These are phyloP conservation scores for Agrochola lota DNA, from an alignment of 2,888 invertebrate genomes.

Conservation along the genomic window DNA sequence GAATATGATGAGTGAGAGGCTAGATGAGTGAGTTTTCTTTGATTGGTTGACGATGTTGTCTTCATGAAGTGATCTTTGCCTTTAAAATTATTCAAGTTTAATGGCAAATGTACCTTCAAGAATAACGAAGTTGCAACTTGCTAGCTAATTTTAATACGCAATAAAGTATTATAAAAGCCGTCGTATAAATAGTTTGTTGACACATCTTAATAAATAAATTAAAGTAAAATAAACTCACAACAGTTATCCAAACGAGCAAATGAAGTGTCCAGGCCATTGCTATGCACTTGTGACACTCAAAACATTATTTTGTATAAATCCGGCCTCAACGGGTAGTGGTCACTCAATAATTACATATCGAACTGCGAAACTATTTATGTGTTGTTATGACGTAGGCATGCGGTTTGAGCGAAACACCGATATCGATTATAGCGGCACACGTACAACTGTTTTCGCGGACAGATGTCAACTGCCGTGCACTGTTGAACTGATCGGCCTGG, in stretches of 20 bases:
- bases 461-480: constrained; percentile 73
- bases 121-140: background rate
- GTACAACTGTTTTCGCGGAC: constrained; percentile 69
- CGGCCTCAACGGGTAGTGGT: constrained; percentile 66
- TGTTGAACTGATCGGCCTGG: constrained; percentile 56
- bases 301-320: constrained; percentile 66
- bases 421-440: constrained; percentile 69
- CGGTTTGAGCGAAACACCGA: constrained; percentile 68
- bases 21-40: background rate
- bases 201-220: constrained; percentile 3
- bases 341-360: constrained; percentile 76
- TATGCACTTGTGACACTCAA: constrained; percentile 66
- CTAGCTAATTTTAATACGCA: constrained; percentile 23
- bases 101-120: background rate
- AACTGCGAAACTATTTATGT: constrained; percentile 73
- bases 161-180: constrained; percentile 13
- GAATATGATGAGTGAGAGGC: background rate
- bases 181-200: constrained; percentile 11
- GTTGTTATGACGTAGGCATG: constrained; percentile 72
- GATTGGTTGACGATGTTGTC: constrained; percentile 1
- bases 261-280: constrained; percentile 79
- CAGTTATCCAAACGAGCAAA: constrained; percentile 75
- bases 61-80: background rate
- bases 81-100: constrained; percentile 4
- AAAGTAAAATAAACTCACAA: constrained; percentile 74